A percentile compares a stretch with the other conserved stretches of the same genome.
Conservation (phyloP, 2,797 vertebrate species). For the Leucoraja ocellata region DNA sequence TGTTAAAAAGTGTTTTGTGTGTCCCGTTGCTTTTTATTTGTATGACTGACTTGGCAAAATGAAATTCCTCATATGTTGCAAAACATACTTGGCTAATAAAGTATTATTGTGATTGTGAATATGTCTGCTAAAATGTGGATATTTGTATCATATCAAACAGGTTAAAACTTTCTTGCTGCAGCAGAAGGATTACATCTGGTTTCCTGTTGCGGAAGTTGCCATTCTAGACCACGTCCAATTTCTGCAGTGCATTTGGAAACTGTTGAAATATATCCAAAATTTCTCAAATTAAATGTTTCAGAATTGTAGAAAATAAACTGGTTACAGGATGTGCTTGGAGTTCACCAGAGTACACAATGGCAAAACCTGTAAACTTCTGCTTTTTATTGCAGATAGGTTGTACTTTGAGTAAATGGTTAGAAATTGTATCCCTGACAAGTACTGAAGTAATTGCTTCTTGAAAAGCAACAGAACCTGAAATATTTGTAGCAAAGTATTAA, state of each 20-base stretch:
- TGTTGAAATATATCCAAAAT: slow-evolving; percentile 7
- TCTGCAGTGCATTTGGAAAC: slow-evolving; percentile 17
- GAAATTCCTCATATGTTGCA: too few relatives aligned
- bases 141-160: background rate
- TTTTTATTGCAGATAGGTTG: background rate
- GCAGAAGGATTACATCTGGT: background rate
- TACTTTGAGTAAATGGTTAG: background rate
- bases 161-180: background rate
- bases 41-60: too few relatives aligned
- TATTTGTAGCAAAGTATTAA: background rate
- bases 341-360: background rate
- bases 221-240: background rate
- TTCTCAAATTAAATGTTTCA: slow-evolving; percentile 9
- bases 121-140: background rate
- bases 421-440: background rate
- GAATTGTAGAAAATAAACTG: slow-evolving; percentile 1
- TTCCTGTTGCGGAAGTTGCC: background rate
- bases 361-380: background rate
- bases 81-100: too few relatives aligned
- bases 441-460: background rate
- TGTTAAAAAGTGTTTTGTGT: too few relatives aligned
- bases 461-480: background rate
- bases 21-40: too few relatives aligned
- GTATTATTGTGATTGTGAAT: background rate
- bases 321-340: background rate